Base-by-base conservation (phyloP, 1,140 invertebrate species). In the Plectrocnemia conspersa region DNA sequence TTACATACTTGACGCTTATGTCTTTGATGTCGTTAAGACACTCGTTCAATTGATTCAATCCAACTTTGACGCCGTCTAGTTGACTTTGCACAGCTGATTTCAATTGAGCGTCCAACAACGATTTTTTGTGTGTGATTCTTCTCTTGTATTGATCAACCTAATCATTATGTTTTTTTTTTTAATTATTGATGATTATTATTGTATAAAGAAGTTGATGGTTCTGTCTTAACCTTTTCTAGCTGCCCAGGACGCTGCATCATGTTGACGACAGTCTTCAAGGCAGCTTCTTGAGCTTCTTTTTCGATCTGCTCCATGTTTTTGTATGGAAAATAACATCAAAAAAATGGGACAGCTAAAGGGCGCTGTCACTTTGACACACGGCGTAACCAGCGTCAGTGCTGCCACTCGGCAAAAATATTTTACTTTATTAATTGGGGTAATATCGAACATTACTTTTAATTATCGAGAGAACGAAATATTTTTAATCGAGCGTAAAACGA, bases 71-170 rank as follows among this genome's bases (percentile, higher is more conserved):
- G 0, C 94, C 95, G 76, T 99, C 96, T 29, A 99, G 71, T 73
- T 99, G 95, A 64, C 92, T 93, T 74, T 99, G 95, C 77, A 99
- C 93, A 4, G 93, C 93, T n/a, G 93, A 97, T 75, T 98, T 97
- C 13, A 99, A 71, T 81, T 97, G 90, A 10, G 94, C 92, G 75
- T 99, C 96, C 19, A 97, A 91, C 4, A 95, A 96, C 1, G 91
- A 91, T 75, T 97, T 88, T 58, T 93, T 91, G 13, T 88, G 75
- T 9, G 79, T 79, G 52, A 90, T 86, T 64, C 86, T 65, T 62
- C 83, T 82, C 66, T 88, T 91, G 63, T 91, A 89, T 66, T 93
- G 90, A 64, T 95, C 91, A 2, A 90, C 80, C 78, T 82, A 41
- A 23, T 64, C 47, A 24, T 27, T n/a, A n/a, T n/a, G n/a, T n/a